Evolutionary conservation across 2,113 vertebrate species (phyloP).

Genomic region (Hyaena hyaena): DNA sequence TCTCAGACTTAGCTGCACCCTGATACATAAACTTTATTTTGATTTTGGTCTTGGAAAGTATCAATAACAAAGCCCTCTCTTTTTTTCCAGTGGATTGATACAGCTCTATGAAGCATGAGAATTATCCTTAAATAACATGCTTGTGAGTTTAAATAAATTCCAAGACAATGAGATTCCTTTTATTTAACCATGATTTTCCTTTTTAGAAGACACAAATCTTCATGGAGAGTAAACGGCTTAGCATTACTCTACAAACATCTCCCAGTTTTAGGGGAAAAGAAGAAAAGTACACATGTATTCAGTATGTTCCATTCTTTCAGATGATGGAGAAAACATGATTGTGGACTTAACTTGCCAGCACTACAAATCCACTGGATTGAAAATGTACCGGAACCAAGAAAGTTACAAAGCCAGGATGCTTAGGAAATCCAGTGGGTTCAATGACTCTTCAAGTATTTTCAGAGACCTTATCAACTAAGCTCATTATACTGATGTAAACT

Average conservation of each 20-base stretch:
- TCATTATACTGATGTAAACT: neutral
- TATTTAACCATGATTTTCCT: neutral
- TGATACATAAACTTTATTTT: neutral
- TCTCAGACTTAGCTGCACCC: conserved; percentile 12
- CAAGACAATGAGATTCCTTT: neutral
- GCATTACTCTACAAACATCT: neutral
- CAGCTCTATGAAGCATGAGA: neutral
- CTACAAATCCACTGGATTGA: conserved; percentile 27
- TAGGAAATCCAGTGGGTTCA: neutral
- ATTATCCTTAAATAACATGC: neutral
- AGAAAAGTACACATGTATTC: neutral
- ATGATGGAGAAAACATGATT: neutral
- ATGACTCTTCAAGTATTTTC: neutral
- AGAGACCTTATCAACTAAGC: neutral
- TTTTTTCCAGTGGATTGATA: neutral
- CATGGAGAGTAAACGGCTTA: neutral
- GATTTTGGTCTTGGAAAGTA: conserved; percentile 3
- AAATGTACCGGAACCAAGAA: neutral
- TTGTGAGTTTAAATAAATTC: neutral
- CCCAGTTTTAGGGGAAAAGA: neutral
- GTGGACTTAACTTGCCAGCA: neutral
- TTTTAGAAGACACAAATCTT: conserved; percentile 38
- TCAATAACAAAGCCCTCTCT: neutral
- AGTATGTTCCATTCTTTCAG: neutral
- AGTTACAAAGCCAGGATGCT: neutral